Conservation (phyloP, 1,140 invertebrate species). For the Phymorhynchus buccinoides region DNA sequence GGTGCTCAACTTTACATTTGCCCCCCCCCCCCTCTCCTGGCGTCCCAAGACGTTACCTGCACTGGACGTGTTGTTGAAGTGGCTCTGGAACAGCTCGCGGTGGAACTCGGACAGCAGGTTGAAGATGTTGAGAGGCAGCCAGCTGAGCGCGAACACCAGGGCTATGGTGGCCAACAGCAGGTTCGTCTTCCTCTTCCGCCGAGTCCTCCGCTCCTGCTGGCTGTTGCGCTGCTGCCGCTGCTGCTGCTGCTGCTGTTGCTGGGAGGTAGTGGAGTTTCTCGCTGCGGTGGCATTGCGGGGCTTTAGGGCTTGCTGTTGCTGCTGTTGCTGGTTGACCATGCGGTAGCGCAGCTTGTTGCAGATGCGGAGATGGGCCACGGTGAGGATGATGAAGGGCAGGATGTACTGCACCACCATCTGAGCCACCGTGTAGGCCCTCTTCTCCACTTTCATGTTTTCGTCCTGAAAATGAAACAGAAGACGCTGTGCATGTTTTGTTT, state of each 20-base stretch:
- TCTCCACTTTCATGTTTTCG: slow-evolving; percentile 76
- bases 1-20: too few species aligned
- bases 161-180: slow-evolving; percentile 87
- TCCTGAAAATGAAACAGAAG: slow-evolving; percentile 45
- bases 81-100: slow-evolving; percentile 54
- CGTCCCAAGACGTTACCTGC: background rate
- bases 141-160: slow-evolving; percentile 88
- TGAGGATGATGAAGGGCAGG: slow-evolving; percentile 86
- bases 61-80: slow-evolving; percentile 9
- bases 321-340: slow-evolving; percentile 62
- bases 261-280: slow-evolving; percentile 47
- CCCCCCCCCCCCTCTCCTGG: too few species aligned
- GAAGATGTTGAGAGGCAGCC: slow-evolving; percentile 89
- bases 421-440: slow-evolving; percentile 86
- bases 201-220: slow-evolving; percentile 46
- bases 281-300: background rate
- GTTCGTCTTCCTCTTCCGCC: slow-evolving; percentile 85
- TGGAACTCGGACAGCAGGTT: slow-evolving; percentile 86
- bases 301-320: slow-evolving; percentile 1
- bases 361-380: slow-evolving; percentile 78
- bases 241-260: background rate
- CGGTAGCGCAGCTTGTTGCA: slow-evolving; percentile 77
- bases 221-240: slow-evolving; percentile 53
- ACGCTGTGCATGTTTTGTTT: too few species aligned
- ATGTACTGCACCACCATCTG: slow-evolving; percentile 88